Percentiles rank a stretch among this genome's conserved stretches.
phyloP scores from a whole-genome alignment of 2,797 vertebrate genomes.

The Todus mexicanus region DNA sequence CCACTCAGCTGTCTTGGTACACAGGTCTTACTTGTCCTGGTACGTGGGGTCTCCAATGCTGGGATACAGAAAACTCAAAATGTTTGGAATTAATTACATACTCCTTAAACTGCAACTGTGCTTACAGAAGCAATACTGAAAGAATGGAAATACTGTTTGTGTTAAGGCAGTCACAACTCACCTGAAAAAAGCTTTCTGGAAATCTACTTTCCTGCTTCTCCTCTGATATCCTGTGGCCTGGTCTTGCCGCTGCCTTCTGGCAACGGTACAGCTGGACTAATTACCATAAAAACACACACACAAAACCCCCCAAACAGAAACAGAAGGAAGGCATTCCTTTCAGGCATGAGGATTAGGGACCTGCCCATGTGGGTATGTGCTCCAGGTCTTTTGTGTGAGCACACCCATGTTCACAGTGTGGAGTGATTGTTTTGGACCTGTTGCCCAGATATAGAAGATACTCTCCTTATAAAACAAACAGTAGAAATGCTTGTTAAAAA shows the following conservation, averaged over 20 bases:
- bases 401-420: not conserved
- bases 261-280: not conserved
- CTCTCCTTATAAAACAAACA: not conserved
- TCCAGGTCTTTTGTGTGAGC: not conserved
- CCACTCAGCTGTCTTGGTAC: not conserved
- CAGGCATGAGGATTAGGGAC: not conserved
- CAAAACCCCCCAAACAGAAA: no score
- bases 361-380: not conserved
- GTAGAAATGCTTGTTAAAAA: conserved; percentile 4
- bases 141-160: not conserved
- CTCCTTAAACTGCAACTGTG: not conserved
- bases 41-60: not conserved
- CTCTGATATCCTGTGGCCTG: accelerated
- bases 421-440: not conserved
- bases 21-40: not conserved
- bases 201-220: not conserved
- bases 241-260: not conserved
- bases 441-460: not conserved
- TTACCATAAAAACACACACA: not conserved
- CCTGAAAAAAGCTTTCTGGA: not conserved
- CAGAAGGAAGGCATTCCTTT: not conserved
- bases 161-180: not conserved
- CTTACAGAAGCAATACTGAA: not conserved
- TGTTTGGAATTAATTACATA: not conserved
- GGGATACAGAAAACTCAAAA: not conserved